Evolutionary conservation across 2,888 invertebrate species (phyloP), one percentile per base, ranked within the genome.

Genomic region (Macaria liturata): DNA sequence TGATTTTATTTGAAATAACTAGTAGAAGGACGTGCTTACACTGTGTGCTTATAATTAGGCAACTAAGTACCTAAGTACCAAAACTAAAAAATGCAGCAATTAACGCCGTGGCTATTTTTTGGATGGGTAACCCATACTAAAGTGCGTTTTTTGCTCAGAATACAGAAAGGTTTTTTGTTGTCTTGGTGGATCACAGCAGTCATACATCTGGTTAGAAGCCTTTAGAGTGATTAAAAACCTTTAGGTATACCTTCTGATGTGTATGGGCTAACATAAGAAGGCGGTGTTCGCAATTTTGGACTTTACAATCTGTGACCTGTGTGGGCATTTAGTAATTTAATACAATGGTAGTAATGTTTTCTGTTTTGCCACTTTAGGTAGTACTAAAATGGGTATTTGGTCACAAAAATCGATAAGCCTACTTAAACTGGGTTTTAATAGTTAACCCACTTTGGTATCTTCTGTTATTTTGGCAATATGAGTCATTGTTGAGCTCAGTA

Each of bases 301-400:
- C 5, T 44, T 51, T 48, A 48, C 34, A 52, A 20, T 20, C n/a
- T 43, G 57, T 53, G 53, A 20, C 2, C n/a, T 43, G 57, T 53
- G 53, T 53, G 53, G 53, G 57, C 49, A 39, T 47, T 30, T 3
- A 7, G 56, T 39, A 49, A 53, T 49, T 46, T 53, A 52, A 44
- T 52, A 54, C 40, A 53, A 47, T n/a, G 44, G 37, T 57, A 42
- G 50, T 9, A 20, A 20, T 52, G 51, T 48, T 51, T 52, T 57
- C 34, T 46, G 51, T 31, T 37, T 4, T 3, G 37, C 40, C 40
- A 9, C 8, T 32, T 51, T 45, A 45, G 39, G 0, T 20, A 3
- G 42, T 4, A 20, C 32, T 32, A 9, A 9, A 46, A 8, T 53
- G 37, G 46, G 20, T 31, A 37, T 49, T 47, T 45, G 31, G 32